A percentile compares a stretch with the other conserved stretches of the same genome.
These are phyloP conservation scores for Fabriciana adippe DNA, from an alignment of 2,888 invertebrate genomes.

Conservation along the genomic window DNA sequence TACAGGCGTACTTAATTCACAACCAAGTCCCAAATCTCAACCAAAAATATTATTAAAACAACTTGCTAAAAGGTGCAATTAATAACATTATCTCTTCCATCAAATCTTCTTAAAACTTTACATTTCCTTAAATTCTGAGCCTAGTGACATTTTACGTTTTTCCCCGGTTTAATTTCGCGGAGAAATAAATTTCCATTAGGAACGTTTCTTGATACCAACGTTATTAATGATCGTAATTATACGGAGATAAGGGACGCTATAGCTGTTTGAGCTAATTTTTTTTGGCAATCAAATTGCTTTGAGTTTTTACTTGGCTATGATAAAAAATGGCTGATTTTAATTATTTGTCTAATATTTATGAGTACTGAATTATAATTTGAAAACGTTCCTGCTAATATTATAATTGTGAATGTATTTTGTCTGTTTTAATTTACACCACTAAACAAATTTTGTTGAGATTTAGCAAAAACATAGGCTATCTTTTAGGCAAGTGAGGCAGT, in stretches of 20 bases:
- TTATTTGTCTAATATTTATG: not conserved
- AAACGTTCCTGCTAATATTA: too few species aligned
- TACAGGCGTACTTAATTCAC: too few species aligned
- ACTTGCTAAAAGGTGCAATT: not conserved
- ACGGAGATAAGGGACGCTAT: conserved; percentile 31
- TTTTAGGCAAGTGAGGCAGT: too few species aligned
- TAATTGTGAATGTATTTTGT: too few species aligned
- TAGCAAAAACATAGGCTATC: too few species aligned
- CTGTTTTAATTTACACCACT: too few species aligned
- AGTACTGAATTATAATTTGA: too few species aligned
- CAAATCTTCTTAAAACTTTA: conserved; percentile 11
- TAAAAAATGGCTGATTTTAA: not conserved
- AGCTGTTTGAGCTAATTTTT: conserved; percentile 33
- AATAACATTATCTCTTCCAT: not conserved
- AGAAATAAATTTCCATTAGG: conserved; percentile 76
- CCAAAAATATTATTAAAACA: too few species aligned
- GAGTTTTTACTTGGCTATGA: conserved; percentile 4
- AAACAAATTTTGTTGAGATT: too few species aligned
- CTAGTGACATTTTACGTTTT: conserved; percentile 35
- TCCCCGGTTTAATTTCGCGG: conserved; percentile 63
- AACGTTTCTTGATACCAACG: conserved; percentile 56
- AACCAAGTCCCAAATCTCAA: too few species aligned
- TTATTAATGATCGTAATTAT: conserved; percentile 74
- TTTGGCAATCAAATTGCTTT: conserved; percentile 22
- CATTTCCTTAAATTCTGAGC: conserved; percentile 22